Base-by-base conservation (phyloP, 1,140 invertebrate genomes). In the Akabosia matsudoensis region DNA sequence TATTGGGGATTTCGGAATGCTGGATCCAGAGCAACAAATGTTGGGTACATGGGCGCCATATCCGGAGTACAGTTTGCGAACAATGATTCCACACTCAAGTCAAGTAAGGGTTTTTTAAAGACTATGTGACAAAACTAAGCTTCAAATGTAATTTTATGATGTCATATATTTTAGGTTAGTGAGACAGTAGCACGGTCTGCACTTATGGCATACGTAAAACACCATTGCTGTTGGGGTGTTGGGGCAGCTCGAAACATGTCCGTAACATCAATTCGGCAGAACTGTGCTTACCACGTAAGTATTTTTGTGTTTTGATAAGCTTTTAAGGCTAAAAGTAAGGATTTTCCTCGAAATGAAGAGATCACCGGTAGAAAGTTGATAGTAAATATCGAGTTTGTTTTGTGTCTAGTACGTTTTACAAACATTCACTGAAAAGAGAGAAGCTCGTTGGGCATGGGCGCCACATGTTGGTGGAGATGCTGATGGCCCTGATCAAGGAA, bases 391-490 rank as follows among this genome's bases (percentile, higher is more conserved):
- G 78, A 45, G 7, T 72, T 78, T 33, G 75, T 33, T 73, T 78
- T 79, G 28, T 75, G 33, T 78, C 22, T 82, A 89, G 87, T 90
- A 90, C 78, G 85, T 87, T 24, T 82, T 90, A 75, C 87, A 90
- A 80, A 88, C 87, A n/a, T 90, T 88, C 82, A 87, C 87, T 13
- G 88, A 90, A 81, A 86, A 86, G 34, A 82, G 89, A 26, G 85
- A 87, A 70, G 87, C 87, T 14, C 82, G 84, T 26, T 90, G 88
- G 88, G 84, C 86, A 3, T 88, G 84, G 82, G 85, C 86, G 67
- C 88, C 89, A 1, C 88, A 87, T 79, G 83, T 80, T 22, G 87
- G 87, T 22, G 87, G 87, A 24, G 82, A 84, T 24, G 81, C 89
- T 13, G 88, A 88, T 81, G 84, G 86, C 0, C 84, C 85, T 1